Conservation (phyloP, 1,140 invertebrate species). For the Brachionus plicatilis region DNA sequence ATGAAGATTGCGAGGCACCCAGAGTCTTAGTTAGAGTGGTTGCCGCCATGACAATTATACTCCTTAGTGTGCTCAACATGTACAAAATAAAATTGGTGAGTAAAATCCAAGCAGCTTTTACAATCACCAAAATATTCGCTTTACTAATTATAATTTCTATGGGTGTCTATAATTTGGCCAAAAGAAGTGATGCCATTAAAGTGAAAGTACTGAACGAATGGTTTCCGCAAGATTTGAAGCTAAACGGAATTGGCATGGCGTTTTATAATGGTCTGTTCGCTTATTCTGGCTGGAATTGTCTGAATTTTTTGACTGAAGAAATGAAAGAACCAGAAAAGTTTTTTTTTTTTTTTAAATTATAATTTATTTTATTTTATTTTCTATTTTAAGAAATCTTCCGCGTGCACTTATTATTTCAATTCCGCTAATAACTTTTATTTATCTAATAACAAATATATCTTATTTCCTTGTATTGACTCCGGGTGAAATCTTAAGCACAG, state of each 20-base stretch:
- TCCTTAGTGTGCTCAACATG: not conserved
- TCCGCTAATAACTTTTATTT: conserved; percentile 56
- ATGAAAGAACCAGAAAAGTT: conserved; percentile 81
- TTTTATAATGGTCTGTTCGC: conserved; percentile 55
- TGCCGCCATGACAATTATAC: not conserved
- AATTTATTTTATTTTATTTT: conserved; percentile 54
- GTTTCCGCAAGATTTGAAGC: not conserved
- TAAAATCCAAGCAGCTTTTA: conserved; percentile 32
- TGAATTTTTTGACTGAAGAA: conserved; percentile 97
- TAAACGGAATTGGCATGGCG: conserved; percentile 41
- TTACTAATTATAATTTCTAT: conserved; percentile 21
- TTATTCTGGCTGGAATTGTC: conserved; percentile 67
- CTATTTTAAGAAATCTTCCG: conserved; percentile 58
- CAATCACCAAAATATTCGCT: conserved; percentile 22
- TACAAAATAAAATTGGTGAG: not conserved
- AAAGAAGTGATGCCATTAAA: not conserved
- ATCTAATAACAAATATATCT: conserved; percentile 58
- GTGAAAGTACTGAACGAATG: not conserved
- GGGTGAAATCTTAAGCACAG: conserved; percentile 54
- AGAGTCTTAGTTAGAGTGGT: not conserved
- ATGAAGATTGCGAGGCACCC: not conserved
- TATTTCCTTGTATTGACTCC: conserved; percentile 59
- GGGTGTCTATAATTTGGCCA: not conserved
- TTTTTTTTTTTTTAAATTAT: conserved; percentile 58
- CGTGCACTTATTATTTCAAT: conserved; percentile 58